Conservation (phyloP, 2,888 invertebrate species). For the Papilio protenor region DNA sequence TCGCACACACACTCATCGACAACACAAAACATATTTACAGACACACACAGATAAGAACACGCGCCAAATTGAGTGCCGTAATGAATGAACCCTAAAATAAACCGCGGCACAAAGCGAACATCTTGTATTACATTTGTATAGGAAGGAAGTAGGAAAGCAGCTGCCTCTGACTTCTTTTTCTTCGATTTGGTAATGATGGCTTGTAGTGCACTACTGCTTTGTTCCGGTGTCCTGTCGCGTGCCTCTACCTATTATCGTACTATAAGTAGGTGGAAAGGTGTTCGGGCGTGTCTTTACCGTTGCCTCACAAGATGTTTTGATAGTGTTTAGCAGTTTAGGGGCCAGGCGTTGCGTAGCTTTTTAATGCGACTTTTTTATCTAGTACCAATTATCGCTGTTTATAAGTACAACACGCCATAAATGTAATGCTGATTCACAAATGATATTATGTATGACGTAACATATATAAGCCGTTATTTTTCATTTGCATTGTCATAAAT, state of each 20-base stretch:
- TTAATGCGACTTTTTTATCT: conserved; percentile 1
- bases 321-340: conserved; percentile 49
- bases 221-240: conserved; percentile 80
- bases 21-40: conserved; percentile 51
- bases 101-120: conserved; percentile 69
- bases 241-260: conserved; percentile 67
- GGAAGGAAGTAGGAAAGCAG: conserved; percentile 82
- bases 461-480: neutral
- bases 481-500: neutral
- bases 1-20: conserved; percentile 55
- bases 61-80: conserved; percentile 79
- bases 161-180: conserved; percentile 76
- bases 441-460: neutral
- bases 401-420: neutral
- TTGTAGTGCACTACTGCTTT: conserved; percentile 77
- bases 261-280: conserved; percentile 82
- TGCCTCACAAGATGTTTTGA: conserved; percentile 78
- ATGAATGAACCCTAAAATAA: conserved; percentile 81
- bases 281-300: conserved; percentile 70
- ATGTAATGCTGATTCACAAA: neutral
- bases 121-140: conserved; percentile 83
- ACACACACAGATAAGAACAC: conserved; percentile 77
- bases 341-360: conserved; percentile 48
- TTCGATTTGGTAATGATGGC: conserved; percentile 78
- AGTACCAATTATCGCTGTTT: neutral